A percentile compares a stretch with the other conserved stretches of the same genome.
Evolutionary conservation across 2,113 vertebrate genomes (phyloP).

Genomic region (Hirundichthys speculiger): DNA sequence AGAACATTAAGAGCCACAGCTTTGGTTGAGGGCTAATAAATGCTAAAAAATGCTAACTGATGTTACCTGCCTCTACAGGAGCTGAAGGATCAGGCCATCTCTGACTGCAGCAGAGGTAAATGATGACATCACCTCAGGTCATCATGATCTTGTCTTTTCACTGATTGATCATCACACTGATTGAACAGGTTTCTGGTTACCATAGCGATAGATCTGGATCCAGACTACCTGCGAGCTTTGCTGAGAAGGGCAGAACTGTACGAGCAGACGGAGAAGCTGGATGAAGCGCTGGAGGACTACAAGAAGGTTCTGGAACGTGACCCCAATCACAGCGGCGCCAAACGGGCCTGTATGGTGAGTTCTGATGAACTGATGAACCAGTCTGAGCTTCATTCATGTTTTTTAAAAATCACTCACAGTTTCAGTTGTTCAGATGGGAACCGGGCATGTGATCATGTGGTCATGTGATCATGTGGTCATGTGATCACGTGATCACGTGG

Average conservation of each 20-base stretch:
- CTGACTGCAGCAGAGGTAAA: slow-evolving; percentile 69
- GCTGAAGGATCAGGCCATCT: slow-evolving; percentile 52
- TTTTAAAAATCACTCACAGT: too few relatives aligned
- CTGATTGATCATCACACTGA: not conserved
- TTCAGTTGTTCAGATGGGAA: too few relatives aligned
- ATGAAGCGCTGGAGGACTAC: slow-evolving; percentile 95
- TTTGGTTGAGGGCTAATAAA: too few relatives aligned
- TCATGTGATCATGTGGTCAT: too few relatives aligned
- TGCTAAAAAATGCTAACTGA: not conserved
- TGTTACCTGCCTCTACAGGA: slow-evolving; percentile 47
- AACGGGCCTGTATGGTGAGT: slow-evolving; percentile 87
- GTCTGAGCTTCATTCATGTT: too few relatives aligned
- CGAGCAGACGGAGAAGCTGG: slow-evolving; percentile 94
- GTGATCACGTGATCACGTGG: too few relatives aligned
- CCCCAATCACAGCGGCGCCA: slow-evolving; percentile 82
- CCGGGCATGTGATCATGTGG: too few relatives aligned
- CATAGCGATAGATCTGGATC: slow-evolving; percentile 63
- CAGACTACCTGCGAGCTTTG: slow-evolving; percentile 88
- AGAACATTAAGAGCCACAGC: too few relatives aligned
- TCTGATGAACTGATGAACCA: too few relatives aligned
- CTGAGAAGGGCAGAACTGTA: slow-evolving; percentile 92
- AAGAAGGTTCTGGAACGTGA: slow-evolving; percentile 89
- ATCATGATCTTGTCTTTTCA: not conserved
- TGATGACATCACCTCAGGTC: slow-evolving; percentile 7
- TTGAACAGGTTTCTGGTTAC: slow-evolving; percentile 4